Evolutionary conservation across 2,797 vertebrate species (phyloP).

Genomic region (Okamejei kenojei): DNA sequence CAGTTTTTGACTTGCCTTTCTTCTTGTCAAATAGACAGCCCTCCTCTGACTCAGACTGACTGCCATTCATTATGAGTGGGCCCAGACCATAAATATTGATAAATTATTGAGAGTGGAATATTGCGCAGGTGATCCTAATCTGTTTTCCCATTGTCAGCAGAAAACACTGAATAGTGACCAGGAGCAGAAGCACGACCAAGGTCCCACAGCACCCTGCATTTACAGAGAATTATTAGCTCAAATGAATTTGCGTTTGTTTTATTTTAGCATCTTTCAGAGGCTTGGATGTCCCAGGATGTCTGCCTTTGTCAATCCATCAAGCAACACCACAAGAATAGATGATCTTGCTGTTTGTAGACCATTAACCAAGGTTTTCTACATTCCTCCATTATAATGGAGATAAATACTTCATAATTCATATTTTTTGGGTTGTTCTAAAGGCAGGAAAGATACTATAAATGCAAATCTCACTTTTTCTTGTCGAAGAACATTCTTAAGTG

Average conservation of each 20-base stretch:
- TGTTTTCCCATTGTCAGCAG: neutral
- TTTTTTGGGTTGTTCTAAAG: neutral
- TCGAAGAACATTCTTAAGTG: neutral
- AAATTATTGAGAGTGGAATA: neutral
- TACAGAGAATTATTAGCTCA: neutral
- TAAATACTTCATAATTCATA: neutral
- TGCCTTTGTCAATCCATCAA: too few relatives aligned
- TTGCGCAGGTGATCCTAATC: neutral
- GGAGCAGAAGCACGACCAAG: neutral
- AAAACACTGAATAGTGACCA: neutral
- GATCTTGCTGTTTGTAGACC: too few relatives aligned
- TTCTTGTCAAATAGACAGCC: neutral
- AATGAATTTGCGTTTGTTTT: neutral
- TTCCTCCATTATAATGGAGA: neutral
- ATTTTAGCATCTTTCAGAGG: neutral
- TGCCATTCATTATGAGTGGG: neutral
- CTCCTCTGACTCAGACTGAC: neutral
- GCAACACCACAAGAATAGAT: too few relatives aligned
- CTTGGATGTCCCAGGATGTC: too few relatives aligned
- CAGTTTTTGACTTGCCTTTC: neutral
- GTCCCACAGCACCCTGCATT: neutral
- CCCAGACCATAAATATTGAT: neutral
- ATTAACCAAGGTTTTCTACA: too few relatives aligned
- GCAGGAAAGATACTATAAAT: neutral
- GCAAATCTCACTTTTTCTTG: too few relatives aligned